Conservation (phyloP, 30 jellyfish, hydroid and myxozoan genomes). For the Cassiopea andromeda region DNA sequence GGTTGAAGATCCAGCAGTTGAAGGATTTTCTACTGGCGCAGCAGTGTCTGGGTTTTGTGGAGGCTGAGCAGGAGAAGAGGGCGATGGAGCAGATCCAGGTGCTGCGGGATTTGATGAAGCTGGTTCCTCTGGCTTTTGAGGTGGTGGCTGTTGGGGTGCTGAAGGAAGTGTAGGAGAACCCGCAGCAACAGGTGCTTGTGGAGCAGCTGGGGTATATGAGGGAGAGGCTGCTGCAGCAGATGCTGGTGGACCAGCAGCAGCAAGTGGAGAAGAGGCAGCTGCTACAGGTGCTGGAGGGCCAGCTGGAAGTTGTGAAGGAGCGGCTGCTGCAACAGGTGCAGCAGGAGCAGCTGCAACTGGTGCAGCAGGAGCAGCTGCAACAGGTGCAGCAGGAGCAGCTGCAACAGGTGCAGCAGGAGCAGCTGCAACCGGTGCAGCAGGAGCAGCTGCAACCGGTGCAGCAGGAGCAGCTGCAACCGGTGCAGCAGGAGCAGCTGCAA, state of each 20-base stretch:
- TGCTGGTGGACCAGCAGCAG: constrained; percentile 22
- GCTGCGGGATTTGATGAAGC: constrained; percentile 7
- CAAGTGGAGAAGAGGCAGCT: constrained; percentile 37
- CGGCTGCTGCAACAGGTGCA: constrained; percentile 30
- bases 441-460: constrained; percentile 26
- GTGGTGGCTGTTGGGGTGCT: constrained; percentile 31
- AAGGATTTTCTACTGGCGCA: constrained; percentile 5
- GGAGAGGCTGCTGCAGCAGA: constrained; percentile 28
- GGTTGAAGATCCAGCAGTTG: no score
- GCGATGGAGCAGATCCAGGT: background rate
- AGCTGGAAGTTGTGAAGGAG: background rate
- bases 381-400: constrained; percentile 24
- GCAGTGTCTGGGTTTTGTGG: constrained; percentile 1
- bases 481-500: constrained; percentile 46
- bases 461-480: constrained; percentile 47
- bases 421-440: constrained; percentile 27
- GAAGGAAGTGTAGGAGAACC: background rate
- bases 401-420: constrained; percentile 22
- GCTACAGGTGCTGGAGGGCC: constrained; percentile 50
- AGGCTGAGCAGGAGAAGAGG: constrained; percentile 16
- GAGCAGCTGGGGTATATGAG: constrained; percentile 12
- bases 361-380: constrained; percentile 25
- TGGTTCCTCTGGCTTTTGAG: constrained; percentile 32
- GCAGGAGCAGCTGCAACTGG: constrained; percentile 41
- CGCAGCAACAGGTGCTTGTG: constrained; percentile 30